phyloP scores from a whole-genome alignment of 2,888 invertebrate genomes.

The Scelioninae gen. 1 region DNA sequence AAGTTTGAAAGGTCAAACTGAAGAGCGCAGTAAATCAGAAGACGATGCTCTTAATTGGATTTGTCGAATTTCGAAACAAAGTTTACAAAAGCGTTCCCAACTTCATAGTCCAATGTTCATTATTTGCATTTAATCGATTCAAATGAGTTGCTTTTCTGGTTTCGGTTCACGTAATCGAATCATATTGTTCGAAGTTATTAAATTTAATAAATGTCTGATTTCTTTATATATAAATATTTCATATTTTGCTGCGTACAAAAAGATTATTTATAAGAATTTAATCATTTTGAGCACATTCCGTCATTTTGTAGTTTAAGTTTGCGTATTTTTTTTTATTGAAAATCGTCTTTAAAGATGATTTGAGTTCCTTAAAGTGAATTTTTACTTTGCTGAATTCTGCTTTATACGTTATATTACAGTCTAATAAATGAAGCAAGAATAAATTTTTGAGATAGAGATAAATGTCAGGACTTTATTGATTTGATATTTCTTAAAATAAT shows the following conservation, averaged over 20 bases:
- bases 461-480: background rate
- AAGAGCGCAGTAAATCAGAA: slow-evolving; percentile 20
- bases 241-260: background rate
- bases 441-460: background rate
- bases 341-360: too few species aligned
- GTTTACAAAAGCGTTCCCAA: slow-evolving; percentile 20
- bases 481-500: background rate
- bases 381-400: background rate
- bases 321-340: too few species aligned
- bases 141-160: background rate
- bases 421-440: background rate
- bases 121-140: slow-evolving; percentile 38
- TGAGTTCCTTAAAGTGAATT: background rate
- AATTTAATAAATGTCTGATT: background rate
- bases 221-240: background rate
- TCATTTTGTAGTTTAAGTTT: background rate
- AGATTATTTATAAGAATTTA: background rate
- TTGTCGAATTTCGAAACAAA: slow-evolving; percentile 43
- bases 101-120: slow-evolving; percentile 16
- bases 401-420: background rate
- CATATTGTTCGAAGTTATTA: background rate
- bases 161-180: background rate
- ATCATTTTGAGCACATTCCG: too few species aligned
- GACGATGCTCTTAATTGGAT: slow-evolving; percentile 43
- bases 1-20: slow-evolving; percentile 36